phyloP scores from a whole-genome alignment of 2,113 vertebrate genomes.

The Sinocyclocheilus grahami region DNA sequence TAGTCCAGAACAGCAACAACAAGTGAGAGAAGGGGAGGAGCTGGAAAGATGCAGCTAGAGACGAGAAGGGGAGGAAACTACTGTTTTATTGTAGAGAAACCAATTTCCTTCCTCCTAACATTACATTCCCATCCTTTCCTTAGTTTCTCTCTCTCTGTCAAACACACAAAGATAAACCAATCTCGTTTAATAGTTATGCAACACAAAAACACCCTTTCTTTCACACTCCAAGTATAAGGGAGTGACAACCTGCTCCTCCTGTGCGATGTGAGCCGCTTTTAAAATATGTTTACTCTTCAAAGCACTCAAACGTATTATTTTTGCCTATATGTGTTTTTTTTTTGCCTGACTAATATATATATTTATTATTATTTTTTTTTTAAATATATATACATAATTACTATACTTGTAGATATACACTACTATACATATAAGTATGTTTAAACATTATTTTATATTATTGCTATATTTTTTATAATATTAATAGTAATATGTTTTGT shows the following conservation, averaged over 20 bases:
- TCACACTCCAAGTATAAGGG: background rate
- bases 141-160: background rate
- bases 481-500: too few relatives aligned
- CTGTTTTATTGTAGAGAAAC: conserved; percentile 36
- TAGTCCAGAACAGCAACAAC: conserved; percentile 22
- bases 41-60: conserved; percentile 1
- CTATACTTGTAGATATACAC: too few relatives aligned
- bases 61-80: conserved; percentile 32
- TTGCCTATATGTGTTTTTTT: too few relatives aligned
- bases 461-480: too few relatives aligned
- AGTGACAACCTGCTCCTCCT: background rate
- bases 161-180: background rate
- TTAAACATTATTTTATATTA: too few relatives aligned
- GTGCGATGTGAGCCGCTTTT: background rate
- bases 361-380: too few relatives aligned
- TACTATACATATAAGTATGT: too few relatives aligned
- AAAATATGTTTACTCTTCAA: background rate
- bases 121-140: background rate
- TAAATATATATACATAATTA: background rate
- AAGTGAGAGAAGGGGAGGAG: conserved; percentile 37
- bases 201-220: background rate
- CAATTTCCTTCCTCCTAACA: conserved; percentile 51
- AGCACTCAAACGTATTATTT: background rate
- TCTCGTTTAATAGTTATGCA: conserved; percentile 7
- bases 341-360: too few relatives aligned